phyloP scores from a whole-genome alignment of 2,113 vertebrate species.

The Myocastor coypus region DNA sequence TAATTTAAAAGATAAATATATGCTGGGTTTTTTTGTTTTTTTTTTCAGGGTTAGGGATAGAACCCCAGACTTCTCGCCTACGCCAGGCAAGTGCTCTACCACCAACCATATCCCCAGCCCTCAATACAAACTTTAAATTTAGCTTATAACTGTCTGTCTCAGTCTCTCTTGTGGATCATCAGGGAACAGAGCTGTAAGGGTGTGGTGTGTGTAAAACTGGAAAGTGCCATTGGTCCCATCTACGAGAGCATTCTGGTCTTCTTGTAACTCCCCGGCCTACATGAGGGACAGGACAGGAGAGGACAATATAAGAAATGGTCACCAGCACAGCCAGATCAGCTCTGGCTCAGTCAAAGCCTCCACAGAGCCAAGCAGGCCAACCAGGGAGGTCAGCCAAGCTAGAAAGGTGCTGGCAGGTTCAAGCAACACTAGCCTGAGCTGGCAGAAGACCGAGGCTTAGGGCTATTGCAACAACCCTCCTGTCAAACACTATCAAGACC shows the following conservation, averaged over 20 bases:
- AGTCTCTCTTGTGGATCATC: background rate
- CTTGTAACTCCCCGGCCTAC: background rate
- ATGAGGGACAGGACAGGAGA: background rate
- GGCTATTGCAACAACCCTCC: no score
- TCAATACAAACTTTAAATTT: constrained; percentile 25
- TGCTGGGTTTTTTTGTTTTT: no score
- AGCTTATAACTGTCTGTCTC: background rate
- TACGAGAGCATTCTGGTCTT: background rate
- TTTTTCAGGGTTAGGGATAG: background rate
- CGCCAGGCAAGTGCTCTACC: background rate
- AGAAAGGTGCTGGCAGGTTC: background rate
- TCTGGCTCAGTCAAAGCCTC: background rate
- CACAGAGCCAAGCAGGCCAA: background rate
- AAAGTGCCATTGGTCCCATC: background rate
- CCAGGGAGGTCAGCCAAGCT: background rate
- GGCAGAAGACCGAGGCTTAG: background rate
- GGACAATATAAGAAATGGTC: background rate
- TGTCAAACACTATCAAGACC: background rate
- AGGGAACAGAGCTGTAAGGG: background rate
- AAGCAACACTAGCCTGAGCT: background rate
- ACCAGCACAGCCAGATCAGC: background rate
- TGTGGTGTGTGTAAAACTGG: background rate
- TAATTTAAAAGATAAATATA: background rate
- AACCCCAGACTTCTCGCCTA: background rate
- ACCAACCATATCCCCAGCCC: background rate